These are phyloP conservation scores for Mastigias papua DNA, from an alignment of 30 jellyfish, hydroid and myxozoan genomes.

Conservation along the genomic window DNA sequence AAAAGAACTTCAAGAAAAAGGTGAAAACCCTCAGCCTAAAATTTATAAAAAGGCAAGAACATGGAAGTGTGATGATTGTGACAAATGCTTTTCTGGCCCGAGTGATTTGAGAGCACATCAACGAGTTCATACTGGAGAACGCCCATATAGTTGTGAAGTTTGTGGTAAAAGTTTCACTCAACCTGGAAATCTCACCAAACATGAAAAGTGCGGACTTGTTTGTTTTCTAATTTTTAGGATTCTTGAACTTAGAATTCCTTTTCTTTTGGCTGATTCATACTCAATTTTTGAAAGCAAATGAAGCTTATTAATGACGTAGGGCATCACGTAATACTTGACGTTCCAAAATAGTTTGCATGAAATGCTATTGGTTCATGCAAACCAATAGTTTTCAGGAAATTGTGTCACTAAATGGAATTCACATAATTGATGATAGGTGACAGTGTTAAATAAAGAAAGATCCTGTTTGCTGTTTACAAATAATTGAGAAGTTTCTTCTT, in stretches of 20 bases:
- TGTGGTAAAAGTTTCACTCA: conserved; percentile 75
- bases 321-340: no score
- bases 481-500: no score
- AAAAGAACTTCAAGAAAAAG: conserved; percentile 45
- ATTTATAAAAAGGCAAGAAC: conserved; percentile 27
- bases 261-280: no score
- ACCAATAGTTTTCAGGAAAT: no score
- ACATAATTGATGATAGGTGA: no score
- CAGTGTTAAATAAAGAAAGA: no score
- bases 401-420: no score
- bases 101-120: conserved; percentile 73
- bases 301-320: no score
- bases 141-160: conserved; percentile 56
- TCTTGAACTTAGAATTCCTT: not conserved
- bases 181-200: conserved; percentile 76
- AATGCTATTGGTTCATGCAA: no score
- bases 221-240: not conserved
- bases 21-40: conserved; percentile 41
- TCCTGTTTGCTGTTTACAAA: no score
- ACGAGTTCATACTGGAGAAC: conserved; percentile 77
- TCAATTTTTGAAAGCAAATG: no score
- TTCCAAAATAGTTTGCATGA: no score
- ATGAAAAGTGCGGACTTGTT: conserved; percentile 38
- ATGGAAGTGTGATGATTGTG: conserved; percentile 74
- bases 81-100: conserved; percentile 74